phyloP scores from a whole-genome alignment of 2,888 invertebrate genomes.

The Imbricaverruca yamaguchii region DNA sequence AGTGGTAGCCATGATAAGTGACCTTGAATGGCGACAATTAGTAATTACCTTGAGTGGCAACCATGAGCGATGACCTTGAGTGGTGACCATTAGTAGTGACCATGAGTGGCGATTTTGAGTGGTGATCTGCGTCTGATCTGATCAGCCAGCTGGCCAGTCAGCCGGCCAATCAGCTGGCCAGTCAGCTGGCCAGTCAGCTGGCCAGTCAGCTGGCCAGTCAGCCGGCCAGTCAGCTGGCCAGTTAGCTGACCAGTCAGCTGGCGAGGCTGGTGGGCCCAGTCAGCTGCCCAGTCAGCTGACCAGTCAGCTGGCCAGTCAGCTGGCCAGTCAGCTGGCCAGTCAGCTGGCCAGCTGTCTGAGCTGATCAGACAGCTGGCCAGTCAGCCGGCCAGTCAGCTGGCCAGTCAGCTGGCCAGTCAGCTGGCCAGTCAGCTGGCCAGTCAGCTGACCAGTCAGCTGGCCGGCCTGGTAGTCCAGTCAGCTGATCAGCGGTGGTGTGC shows the following conservation, averaged over 20 bases:
- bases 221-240: no score
- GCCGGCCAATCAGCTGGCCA: no score
- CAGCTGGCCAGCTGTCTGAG: conserved; percentile 37
- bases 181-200: conserved; percentile 28
- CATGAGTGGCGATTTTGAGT: no score
- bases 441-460: conserved; percentile 37
- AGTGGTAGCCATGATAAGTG: no score
- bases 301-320: background rate
- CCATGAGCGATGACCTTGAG: no score
- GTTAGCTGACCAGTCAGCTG: conserved; percentile 29
- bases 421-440: conserved; percentile 37
- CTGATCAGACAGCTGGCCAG: conserved; percentile 40
- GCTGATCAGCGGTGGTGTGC: conserved; percentile 28
- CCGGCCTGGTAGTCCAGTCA: background rate
- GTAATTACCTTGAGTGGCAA: no score
- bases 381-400: no score
- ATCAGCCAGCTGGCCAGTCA: conserved; percentile 38
- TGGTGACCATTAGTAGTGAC: no score
- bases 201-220: conserved; percentile 28
- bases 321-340: conserved; percentile 35
- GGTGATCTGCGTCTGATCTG: background rate
- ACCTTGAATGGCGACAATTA: no score
- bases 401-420: conserved; percentile 40
- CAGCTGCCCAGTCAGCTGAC: conserved; percentile 21
- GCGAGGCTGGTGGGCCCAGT: background rate